These are phyloP conservation scores for Ranitomeya imitator DNA, from an alignment of 2,113 vertebrate genomes.

Conservation along the genomic window DNA sequence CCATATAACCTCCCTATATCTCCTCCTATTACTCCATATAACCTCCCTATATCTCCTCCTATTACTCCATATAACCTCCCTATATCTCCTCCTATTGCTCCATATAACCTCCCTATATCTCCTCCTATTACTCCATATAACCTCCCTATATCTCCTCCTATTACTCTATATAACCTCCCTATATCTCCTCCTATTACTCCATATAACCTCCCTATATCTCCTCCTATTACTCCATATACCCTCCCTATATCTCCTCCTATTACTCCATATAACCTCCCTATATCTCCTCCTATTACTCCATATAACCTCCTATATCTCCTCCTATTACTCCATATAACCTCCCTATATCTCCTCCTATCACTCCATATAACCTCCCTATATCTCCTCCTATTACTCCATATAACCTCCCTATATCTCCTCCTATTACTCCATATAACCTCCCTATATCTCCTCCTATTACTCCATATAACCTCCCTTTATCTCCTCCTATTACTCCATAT, in stretches of 20 bases:
- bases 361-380: neutral
- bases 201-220: no score
- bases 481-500: constrained; percentile 6
- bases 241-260: constrained; percentile 16
- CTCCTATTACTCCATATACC: neutral
- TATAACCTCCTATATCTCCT: neutral
- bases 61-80: no score
- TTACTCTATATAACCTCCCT: no score
- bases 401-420: neutral
- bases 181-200: no score
- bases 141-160: no score
- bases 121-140: no score
- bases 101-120: no score
- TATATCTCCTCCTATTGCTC: no score
- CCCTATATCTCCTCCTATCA: constrained; percentile 6
- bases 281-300: neutral
- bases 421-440: neutral
- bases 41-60: no score
- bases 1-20: no score
- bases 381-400: constrained; percentile 9
- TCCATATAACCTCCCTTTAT: constrained; percentile 1
- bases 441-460: constrained; percentile 23
- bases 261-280: neutral
- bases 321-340: neutral
- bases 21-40: no score